phyloP scores from a whole-genome alignment of 2,888 invertebrate genomes.

The Cyrtodaria siliqua region DNA sequence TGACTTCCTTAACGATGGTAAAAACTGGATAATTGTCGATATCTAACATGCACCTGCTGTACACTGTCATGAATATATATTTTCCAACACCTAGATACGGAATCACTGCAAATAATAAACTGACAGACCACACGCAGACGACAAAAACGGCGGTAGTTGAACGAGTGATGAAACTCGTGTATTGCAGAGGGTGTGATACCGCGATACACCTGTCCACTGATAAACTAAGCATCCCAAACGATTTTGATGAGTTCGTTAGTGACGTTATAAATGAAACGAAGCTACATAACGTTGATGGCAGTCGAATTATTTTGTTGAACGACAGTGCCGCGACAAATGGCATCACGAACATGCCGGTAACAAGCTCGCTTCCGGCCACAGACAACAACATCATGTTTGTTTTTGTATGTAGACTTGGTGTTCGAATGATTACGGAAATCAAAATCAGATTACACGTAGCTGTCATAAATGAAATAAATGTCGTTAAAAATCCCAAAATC shows the following conservation, averaged over 20 bases:
- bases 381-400: constrained; percentile 74
- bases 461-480: constrained; percentile 45
- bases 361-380: constrained; percentile 65
- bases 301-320: constrained; percentile 35
- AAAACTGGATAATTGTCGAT: constrained; percentile 20
- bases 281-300: constrained; percentile 49
- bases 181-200: constrained; percentile 71
- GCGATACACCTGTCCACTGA: constrained; percentile 74
- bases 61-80: constrained; percentile 58
- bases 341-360: constrained; percentile 65
- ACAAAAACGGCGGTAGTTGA: constrained; percentile 48
- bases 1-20: constrained; percentile 55
- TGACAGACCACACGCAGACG: constrained; percentile 63
- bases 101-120: constrained; percentile 59
- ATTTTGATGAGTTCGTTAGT: constrained; percentile 41
- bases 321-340: constrained; percentile 61
- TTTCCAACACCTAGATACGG: constrained; percentile 61
- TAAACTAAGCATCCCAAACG: constrained; percentile 69
- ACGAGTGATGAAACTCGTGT: constrained; percentile 65
- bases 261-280: constrained; percentile 48
- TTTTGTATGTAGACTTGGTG: constrained; percentile 68
- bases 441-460: constrained; percentile 57
- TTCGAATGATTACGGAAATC: constrained; percentile 62
- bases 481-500: constrained; percentile 47
- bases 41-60: constrained; percentile 54